phyloP scores from a whole-genome alignment of 1,140 invertebrate genomes.

The Aleiodes sp. region DNA sequence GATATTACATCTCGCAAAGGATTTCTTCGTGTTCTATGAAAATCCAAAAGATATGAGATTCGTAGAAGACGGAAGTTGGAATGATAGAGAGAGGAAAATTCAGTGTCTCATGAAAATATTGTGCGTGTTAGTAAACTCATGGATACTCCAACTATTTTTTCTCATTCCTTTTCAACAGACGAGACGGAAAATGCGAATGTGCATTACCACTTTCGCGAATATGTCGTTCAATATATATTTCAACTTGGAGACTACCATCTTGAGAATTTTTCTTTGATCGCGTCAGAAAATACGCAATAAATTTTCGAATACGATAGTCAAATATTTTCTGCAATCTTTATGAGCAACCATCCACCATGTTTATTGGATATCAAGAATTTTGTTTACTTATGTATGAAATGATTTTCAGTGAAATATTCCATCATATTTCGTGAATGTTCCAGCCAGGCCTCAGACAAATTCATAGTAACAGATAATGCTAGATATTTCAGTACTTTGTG shows the following conservation, averaged over 20 bases:
- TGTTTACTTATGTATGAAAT: no score
- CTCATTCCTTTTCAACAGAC: no score
- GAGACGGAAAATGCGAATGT: not conserved
- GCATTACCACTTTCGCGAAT: conserved; percentile 4
- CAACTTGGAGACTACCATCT: not conserved
- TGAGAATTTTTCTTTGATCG: not conserved
- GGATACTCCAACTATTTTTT: no score
- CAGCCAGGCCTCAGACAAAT: no score
- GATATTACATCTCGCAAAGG: not conserved
- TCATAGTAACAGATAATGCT: no score
- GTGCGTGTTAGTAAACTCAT: not conserved
- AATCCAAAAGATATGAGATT: conserved; percentile 13
- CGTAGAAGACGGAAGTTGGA: not conserved
- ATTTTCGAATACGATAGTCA: not conserved
- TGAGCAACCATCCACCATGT: not conserved
- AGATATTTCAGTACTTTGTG: no score
- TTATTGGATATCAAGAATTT: not conserved
- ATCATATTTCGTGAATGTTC: no score
- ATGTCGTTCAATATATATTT: conserved; percentile 1
- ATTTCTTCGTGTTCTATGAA: not conserved
- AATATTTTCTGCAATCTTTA: not conserved
- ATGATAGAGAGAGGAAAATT: no score
- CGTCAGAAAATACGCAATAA: conserved; percentile 1
- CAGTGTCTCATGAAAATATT: not conserved
- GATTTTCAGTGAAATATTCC: no score